phyloP scores from a whole-genome alignment of 2,888 invertebrate genomes.

The Phyto melanocephala region DNA sequence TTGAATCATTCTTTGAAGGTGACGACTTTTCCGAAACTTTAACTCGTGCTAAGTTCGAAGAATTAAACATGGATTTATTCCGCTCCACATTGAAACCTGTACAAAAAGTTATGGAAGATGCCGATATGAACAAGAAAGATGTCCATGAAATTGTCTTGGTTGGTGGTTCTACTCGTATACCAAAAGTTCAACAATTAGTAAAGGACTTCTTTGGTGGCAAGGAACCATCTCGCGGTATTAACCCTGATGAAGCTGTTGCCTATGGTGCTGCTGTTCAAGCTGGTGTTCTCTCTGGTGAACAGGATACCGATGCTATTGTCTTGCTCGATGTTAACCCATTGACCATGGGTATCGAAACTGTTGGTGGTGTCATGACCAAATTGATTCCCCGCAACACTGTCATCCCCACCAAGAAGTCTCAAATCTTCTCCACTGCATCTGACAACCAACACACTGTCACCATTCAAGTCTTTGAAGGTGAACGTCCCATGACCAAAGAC shows the following conservation, averaged over 20 bases:
- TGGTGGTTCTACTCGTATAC: slow-evolving; percentile 99
- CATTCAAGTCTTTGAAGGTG: slow-evolving; percentile 99
- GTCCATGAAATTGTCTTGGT: slow-evolving; percentile 99
- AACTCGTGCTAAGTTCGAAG: slow-evolving; percentile 99
- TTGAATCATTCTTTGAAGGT: slow-evolving; percentile 98
- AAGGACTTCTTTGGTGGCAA: slow-evolving; percentile 98
- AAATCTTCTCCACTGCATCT: slow-evolving; percentile 99
- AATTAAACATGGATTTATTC: slow-evolving; percentile 95
- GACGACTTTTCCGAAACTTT: slow-evolving; percentile 99
- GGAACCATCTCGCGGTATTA: slow-evolving; percentile 98
- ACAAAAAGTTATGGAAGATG: slow-evolving; percentile 97
- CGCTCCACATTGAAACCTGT: slow-evolving; percentile 96
- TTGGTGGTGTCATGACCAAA: slow-evolving; percentile 99
- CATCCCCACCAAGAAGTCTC: slow-evolving; percentile 99
- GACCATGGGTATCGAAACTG: slow-evolving; percentile 99
- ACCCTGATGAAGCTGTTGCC: slow-evolving; percentile 99
- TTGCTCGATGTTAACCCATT: slow-evolving; percentile 98
- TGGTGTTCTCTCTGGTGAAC: slow-evolving; percentile 96
- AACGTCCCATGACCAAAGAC: slow-evolving; percentile 99
- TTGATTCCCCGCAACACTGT: slow-evolving; percentile 98
- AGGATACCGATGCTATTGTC: slow-evolving; percentile 97
- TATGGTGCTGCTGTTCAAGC: slow-evolving; percentile 99
- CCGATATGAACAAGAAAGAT: slow-evolving; percentile 99
- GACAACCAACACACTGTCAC: slow-evolving; percentile 99
- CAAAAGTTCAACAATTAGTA: slow-evolving; percentile 95